Evolutionary conservation across 92 coral and sea anemone genomes (phyloP).

Genomic region (Phenganax marumi): DNA sequence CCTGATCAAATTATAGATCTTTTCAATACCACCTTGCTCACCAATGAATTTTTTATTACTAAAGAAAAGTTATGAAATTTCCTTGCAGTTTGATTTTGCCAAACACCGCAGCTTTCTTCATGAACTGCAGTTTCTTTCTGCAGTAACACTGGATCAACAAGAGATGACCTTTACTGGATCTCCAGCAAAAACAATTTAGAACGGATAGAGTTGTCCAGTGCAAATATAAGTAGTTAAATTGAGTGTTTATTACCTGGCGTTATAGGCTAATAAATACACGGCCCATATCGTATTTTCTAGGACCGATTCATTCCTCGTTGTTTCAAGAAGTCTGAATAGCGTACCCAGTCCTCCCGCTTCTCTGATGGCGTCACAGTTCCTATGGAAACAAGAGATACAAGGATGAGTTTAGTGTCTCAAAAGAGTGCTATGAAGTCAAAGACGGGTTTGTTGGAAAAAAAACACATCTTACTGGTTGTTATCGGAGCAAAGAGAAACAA

Average conservation of each 20-base stretch:
- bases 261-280: constrained; percentile 68
- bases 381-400: constrained; percentile 15
- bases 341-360: constrained; percentile 73
- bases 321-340: constrained; percentile 64
- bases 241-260: constrained; percentile 58
- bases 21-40: constrained; percentile 80
- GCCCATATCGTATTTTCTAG: constrained; percentile 85
- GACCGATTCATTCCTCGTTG: constrained; percentile 57
- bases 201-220: not conserved
- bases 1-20: constrained; percentile 65
- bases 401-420: not conserved
- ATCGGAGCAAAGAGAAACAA: constrained; percentile 71
- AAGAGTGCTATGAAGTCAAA: not conserved
- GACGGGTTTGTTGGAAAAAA: not conserved
- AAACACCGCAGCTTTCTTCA: no score
- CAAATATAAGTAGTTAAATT: not conserved
- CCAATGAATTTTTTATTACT: constrained; percentile 85
- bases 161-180: not conserved
- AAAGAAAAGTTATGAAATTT: not conserved
- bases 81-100: no score
- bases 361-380: constrained; percentile 74
- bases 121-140: no score
- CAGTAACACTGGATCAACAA: not conserved
- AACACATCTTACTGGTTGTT: constrained; percentile 62
- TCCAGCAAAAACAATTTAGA: not conserved